Evolutionary conservation across 1,140 invertebrate genomes (phyloP).

Genomic region (Belonocnema kinseyi): DNA sequence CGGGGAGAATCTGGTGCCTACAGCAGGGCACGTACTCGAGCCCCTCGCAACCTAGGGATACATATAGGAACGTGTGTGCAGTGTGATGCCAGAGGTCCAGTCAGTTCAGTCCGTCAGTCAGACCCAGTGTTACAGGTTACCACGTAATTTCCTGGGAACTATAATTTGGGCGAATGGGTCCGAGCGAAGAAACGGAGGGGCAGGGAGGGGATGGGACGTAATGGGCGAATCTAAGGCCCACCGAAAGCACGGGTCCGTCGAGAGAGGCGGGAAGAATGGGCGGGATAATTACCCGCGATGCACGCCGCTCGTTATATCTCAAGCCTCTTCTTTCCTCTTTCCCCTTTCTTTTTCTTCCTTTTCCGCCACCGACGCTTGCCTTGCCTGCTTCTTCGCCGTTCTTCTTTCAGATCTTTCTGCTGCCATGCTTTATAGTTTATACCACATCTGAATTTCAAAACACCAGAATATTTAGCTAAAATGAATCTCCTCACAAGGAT

Average conservation of each 20-base stretch:
- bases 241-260: constrained; percentile 56
- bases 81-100: no score
- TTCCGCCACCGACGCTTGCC: constrained; percentile 44
- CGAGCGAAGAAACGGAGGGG: constrained; percentile 55
- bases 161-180: constrained; percentile 68
- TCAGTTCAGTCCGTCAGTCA: constrained; percentile 44
- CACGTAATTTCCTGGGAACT: constrained; percentile 72
- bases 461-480: constrained; percentile 5
- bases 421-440: no score
- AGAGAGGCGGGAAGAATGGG: constrained; percentile 74
- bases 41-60: background rate
- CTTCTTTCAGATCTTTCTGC: background rate
- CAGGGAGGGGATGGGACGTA: constrained; percentile 53
- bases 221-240: constrained; percentile 61
- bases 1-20: background rate
- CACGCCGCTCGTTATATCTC: constrained; percentile 72
- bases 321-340: constrained; percentile 55
- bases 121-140: constrained; percentile 65
- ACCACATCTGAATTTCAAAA: constrained; percentile 25
- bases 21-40: background rate
- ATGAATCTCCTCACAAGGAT: no score
- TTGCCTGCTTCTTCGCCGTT: constrained; percentile 39
- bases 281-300: constrained; percentile 74
- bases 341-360: constrained; percentile 54
- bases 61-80: no score